Percentiles rank a stretch among this genome's conserved stretches.
phyloP scores from a whole-genome alignment of 2,113 vertebrate genomes.

The Xenopus tropicalis region UCB_Xtro_10.0 CM004445.2:113519001-113519500 shows the following conservation, averaged over 20 bases:
- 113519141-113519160: constrained; percentile 40
- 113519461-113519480: background rate
- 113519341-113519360: constrained; percentile 23
- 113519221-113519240: constrained; percentile 43
- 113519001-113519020: too few species aligned
- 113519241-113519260: constrained; percentile 42
- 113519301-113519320: constrained; percentile 26
- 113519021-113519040: constrained; percentile 23
- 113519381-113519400: background rate
- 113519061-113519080: constrained; percentile 35
- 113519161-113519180: constrained; percentile 46
- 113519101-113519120: constrained; percentile 36
- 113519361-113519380: constrained; percentile 22
- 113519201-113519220: constrained; percentile 46
- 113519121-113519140: constrained; percentile 36
- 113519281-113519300: constrained; percentile 31
- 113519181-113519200: constrained; percentile 43
- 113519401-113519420: background rate
- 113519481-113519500: background rate
- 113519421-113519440: background rate
- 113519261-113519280: constrained; percentile 36
- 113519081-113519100: constrained; percentile 28
- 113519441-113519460: background rate
- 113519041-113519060: constrained; percentile 26
- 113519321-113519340: constrained; percentile 32